phyloP scores from a whole-genome alignment of 2,113 vertebrate genomes.

The Xiphorhynchus elegans region DNA sequence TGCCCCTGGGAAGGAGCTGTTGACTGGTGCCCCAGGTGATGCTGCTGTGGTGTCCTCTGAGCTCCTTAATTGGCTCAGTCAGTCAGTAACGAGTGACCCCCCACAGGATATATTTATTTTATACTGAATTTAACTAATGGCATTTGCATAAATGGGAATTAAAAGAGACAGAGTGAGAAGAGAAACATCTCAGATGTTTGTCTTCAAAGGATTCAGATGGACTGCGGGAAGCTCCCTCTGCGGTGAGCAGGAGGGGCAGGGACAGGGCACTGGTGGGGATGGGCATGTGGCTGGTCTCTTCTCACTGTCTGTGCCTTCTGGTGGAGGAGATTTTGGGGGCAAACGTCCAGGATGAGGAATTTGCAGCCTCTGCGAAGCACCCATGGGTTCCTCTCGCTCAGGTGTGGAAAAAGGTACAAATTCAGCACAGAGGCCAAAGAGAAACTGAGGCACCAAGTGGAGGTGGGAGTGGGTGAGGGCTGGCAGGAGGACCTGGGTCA shows the following conservation, averaged over 20 bases:
- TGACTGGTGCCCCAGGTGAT: fast-evolving
- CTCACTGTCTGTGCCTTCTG: neutral
- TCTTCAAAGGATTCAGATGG: neutral
- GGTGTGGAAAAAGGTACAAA: fast-evolving
- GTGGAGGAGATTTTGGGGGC: neutral
- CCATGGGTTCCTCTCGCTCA: fast-evolving
- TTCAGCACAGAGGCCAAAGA: fast-evolving
- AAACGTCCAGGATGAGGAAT: neutral
- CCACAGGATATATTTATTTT: neutral
- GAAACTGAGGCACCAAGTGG: neutral
- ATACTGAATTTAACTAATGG: neutral
- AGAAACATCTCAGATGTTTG: fast-evolving
- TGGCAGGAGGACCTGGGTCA: neutral
- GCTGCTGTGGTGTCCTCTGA: neutral
- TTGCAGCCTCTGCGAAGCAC: neutral
- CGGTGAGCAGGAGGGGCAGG: neutral
- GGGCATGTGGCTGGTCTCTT: fast-evolving
- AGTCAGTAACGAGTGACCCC: neutral
- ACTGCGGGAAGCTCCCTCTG: neutral
- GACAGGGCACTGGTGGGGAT: fast-evolving
- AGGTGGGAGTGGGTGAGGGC: neutral
- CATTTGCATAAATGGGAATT: neutral
- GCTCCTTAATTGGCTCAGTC: neutral
- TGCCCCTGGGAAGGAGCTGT: neutral
- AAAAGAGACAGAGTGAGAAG: neutral